phyloP scores from a whole-genome alignment of 2,113 vertebrate genomes.

The Elaphurus davidianus region DNA sequence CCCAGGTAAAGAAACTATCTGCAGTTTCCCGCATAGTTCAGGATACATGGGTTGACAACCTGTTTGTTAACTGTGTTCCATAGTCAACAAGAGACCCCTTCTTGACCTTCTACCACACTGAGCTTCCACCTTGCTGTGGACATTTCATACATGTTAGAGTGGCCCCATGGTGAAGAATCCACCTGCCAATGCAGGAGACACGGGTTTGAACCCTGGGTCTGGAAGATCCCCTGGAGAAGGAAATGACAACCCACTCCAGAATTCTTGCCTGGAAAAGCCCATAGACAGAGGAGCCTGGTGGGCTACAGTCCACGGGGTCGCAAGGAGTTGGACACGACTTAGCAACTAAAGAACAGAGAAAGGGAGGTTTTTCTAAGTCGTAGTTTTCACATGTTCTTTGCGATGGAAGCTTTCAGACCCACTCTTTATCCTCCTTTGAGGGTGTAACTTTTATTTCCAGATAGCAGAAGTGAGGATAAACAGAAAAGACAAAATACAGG shows the following conservation, averaged over 20 bases:
- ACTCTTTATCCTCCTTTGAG: neutral
- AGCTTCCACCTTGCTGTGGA: neutral
- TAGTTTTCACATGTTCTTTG: neutral
- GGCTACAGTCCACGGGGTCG: neutral
- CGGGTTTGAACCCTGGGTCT: accelerated
- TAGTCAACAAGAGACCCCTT: neutral
- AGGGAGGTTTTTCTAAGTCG: neutral
- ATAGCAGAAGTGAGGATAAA: neutral
- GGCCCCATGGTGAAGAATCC: neutral
- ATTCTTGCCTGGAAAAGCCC: neutral
- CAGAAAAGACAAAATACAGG: neutral
- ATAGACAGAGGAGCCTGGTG: neutral
- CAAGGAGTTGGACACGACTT: neutral
- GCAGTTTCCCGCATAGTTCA: neutral
- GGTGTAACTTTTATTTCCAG: neutral
- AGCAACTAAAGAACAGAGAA: neutral
- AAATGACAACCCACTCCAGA: neutral
- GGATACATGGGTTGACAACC: neutral
- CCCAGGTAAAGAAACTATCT: neutral
- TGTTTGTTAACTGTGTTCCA: neutral
- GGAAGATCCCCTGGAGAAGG: neutral
- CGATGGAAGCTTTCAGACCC: neutral
- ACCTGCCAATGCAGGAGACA: neutral
- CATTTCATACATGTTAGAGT: neutral
- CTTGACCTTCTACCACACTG: neutral